Conservation (phyloP, 2,797 vertebrate species). For the Poecile montanus region DNA sequence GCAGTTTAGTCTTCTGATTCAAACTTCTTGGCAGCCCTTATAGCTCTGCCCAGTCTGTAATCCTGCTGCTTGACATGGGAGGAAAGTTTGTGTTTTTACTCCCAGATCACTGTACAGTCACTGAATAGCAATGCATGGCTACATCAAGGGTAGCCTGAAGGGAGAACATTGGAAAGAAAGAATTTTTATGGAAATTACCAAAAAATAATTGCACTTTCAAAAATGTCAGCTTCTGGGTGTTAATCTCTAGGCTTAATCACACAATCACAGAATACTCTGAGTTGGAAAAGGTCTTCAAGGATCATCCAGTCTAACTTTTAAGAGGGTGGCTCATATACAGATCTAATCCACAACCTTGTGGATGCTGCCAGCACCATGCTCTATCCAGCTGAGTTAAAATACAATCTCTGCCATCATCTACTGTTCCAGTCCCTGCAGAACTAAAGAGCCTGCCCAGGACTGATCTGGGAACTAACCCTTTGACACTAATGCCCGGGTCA, state of each 20-base stretch:
- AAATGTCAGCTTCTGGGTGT: not conserved
- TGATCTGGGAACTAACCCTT: not conserved
- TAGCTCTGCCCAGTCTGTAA: not conserved
- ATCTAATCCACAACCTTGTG: not conserved
- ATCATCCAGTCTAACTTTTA: not conserved
- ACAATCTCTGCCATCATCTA: not conserved
- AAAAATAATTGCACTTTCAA: not conserved
- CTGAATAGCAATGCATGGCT: not conserved
- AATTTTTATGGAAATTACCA: not conserved
- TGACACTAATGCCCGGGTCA: not conserved
- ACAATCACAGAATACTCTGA: not conserved
- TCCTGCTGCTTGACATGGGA: not conserved
- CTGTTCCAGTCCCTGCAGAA: not conserved
- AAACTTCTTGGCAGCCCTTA: not conserved
- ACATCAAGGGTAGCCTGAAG: not conserved
- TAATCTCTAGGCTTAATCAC: not conserved
- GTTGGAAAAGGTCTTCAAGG: not conserved
- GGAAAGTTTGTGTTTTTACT: not conserved
- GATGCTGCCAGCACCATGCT: accelerated
- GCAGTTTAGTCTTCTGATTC: not conserved
- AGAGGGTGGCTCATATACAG: accelerated
- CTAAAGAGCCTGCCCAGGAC: not conserved
- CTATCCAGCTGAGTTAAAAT: not conserved
- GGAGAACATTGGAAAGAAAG: not conserved
- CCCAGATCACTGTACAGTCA: not conserved